Evolutionary conservation across 2,888 invertebrate genomes (phyloP), one percentile per base, ranked within the genome.

Genomic region (Temnothorax ravouxi): DNA sequence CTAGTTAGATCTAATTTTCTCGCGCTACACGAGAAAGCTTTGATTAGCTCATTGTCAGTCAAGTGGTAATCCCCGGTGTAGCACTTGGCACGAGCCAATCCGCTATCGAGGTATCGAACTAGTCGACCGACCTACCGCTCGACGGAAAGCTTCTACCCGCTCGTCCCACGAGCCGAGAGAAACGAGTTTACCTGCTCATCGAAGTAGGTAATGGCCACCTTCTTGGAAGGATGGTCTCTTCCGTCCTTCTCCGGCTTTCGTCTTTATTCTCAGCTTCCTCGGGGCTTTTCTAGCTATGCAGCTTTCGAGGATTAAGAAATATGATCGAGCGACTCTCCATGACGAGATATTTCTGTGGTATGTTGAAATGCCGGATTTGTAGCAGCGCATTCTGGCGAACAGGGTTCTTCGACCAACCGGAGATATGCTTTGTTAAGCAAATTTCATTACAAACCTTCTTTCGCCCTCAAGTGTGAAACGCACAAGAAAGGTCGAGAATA

Each of bases 171-270:
- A 61, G 50, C 25, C 47, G 44, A 62, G 82, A 76, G 56, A 72
- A 85, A 85, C 83, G 72, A 77, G 83, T 83, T 85, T 85, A 83
- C 77, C 77, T 77, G 85, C 74, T 66, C 74, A 75, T 38, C 80
- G 54, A 79, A 67, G 47, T 83, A 62, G 80, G 62, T 86, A 86
- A 86, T 80, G 80, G 50, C 54, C 50, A 85, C 64, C 77, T 77
- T 86, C 74, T 71, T 75, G 84, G 84, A 84, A 84, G 84, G 75
- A 69, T 21, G 15, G 41, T 25, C 50, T 21, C 34, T 71, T 52
- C 18, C 5, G 21, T 56, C 15, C 18, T 18, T 76, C 18, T n/a
- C 41, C 34, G 3, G 54, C 13, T 5, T 25, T 13, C 29, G n/a
- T 29, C 54, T 56, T 8, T 13, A 13, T 25, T 6, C 74, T 47